Evolutionary conservation across 2,113 vertebrate genomes (phyloP).

Genomic region (Gulo gulo): DNA sequence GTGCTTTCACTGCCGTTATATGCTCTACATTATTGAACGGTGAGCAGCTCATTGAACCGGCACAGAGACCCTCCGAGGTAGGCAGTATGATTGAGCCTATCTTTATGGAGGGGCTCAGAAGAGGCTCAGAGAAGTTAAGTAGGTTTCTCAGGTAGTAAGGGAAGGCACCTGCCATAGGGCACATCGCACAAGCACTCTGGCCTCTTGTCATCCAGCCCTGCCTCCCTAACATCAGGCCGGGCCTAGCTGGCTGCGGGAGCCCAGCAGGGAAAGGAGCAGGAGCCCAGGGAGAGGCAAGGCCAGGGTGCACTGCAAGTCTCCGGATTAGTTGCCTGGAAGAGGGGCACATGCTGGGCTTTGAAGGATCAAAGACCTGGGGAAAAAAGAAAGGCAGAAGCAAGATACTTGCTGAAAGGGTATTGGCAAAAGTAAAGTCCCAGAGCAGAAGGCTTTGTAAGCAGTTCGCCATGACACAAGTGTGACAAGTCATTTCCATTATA

Average conservation of each 20-base stretch:
- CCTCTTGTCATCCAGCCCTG: fast-evolving
- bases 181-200: fast-evolving
- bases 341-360: neutral
- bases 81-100: neutral
- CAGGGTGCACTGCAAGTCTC: fast-evolving
- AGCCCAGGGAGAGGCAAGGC: neutral
- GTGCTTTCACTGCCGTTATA: neutral
- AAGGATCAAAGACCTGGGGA: neutral
- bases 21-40: neutral
- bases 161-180: neutral
- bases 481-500: neutral
- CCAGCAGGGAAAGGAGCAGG: neutral
- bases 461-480: neutral
- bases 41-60: no score
- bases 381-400: neutral
- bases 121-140: neutral
- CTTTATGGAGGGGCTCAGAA: neutral
- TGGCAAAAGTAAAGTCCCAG: neutral
- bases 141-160: neutral
- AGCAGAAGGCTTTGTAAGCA: neutral
- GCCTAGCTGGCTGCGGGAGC: neutral
- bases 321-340: neutral
- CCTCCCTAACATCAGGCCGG: no score
- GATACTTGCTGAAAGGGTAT: neutral
- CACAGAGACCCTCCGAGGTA: neutral